Conservation (phyloP, 1,140 invertebrate species). For the Bombus affinis region DNA sequence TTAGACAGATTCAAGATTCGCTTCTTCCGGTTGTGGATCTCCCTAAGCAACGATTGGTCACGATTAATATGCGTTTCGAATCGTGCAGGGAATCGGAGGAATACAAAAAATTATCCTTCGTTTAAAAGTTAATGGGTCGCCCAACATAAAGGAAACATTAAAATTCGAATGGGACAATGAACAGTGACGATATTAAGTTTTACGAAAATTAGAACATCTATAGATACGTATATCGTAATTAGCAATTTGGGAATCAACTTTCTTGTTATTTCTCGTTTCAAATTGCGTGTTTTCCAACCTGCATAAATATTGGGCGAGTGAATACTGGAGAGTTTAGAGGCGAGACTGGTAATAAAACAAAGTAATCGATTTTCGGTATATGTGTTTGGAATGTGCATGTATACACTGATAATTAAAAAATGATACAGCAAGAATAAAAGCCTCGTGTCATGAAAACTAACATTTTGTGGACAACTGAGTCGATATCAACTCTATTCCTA, state of each 20-base stretch:
- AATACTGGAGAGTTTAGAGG: too few relatives aligned
- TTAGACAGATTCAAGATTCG: not conserved
- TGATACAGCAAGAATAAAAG: not conserved
- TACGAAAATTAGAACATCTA: not conserved
- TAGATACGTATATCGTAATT: not conserved
- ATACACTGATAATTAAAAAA: too few relatives aligned
- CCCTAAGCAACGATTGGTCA: not conserved
- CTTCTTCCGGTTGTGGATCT: slow-evolving; percentile 11
- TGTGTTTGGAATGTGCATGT: too few relatives aligned
- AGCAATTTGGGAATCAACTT: not conserved
- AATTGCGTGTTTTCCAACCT: not conserved
- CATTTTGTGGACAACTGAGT: too few relatives aligned
- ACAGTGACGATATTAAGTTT: not conserved
- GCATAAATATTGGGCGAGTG: not conserved
- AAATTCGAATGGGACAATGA: not conserved
- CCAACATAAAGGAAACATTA: not conserved
- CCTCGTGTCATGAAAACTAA: not conserved
- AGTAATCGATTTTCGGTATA: not conserved
- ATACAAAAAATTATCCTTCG: slow-evolving; percentile 19
- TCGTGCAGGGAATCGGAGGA: slow-evolving; percentile 1
- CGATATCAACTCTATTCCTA: not conserved
- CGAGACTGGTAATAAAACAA: not conserved
- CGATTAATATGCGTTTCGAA: slow-evolving; percentile 33
- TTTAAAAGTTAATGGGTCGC: not conserved
- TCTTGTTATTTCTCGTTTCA: not conserved